Conservation (phyloP, 2,888 invertebrate species). For the Caenorhabditis plicata region DNA sequence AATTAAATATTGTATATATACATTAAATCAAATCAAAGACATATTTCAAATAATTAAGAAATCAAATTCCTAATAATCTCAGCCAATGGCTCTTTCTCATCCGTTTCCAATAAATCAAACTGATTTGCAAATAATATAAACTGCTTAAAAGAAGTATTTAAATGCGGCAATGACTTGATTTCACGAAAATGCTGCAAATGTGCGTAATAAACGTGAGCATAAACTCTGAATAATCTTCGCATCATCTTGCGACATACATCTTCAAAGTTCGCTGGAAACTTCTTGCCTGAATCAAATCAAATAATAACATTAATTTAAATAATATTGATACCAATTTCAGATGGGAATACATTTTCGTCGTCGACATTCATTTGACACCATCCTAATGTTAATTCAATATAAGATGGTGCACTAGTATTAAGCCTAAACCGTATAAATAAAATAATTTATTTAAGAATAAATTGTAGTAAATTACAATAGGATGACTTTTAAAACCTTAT, state of each 20-base stretch:
- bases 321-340: constrained; percentile 12
- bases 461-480: too few species aligned
- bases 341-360: constrained; percentile 82
- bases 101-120: constrained; percentile 30
- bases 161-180: constrained; percentile 40
- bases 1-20: too few species aligned
- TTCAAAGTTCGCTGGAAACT: constrained; percentile 57
- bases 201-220: constrained; percentile 99
- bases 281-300: constrained; percentile 44
- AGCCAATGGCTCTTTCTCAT: constrained; percentile 31
- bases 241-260: constrained; percentile 94
- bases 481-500: too few species aligned
- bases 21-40: too few species aligned
- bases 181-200: constrained; percentile 75
- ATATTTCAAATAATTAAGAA: background rate
- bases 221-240: constrained; percentile 94
- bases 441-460: too few species aligned
- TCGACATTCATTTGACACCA: constrained; percentile 99
- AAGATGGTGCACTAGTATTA: constrained; percentile 67
- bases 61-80: constrained; percentile 28
- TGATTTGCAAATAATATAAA: constrained; percentile 43
- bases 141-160: constrained; percentile 48
- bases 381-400: constrained; percentile 98
- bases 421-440: too few species aligned
- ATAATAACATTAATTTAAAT: constrained; percentile 1